Conservation (phyloP, 2,797 vertebrate species). For the Gymnothorax javanicus region DNA sequence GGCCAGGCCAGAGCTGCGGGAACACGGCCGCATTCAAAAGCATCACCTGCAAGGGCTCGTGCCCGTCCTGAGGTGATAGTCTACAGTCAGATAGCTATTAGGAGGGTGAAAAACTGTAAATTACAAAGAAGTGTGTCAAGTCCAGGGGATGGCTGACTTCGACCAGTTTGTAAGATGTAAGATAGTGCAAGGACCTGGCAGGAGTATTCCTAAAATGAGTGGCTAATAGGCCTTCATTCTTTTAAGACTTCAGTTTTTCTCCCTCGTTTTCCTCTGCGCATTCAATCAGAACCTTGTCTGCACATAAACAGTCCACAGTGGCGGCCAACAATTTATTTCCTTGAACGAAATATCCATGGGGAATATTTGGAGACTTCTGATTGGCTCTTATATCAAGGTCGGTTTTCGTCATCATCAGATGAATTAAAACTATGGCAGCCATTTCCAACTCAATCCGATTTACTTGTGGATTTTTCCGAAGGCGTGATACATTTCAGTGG, state of each 20-base stretch:
- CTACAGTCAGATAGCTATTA: slow-evolving; percentile 21
- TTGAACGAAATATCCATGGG: no score
- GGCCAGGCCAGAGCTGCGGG: slow-evolving; percentile 37
- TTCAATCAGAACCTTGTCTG: slow-evolving; percentile 73
- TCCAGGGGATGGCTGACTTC: neutral
- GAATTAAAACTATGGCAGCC: no score
- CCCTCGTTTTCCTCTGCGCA: slow-evolving; percentile 48
- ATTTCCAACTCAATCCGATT: no score
- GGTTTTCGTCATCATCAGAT: no score
- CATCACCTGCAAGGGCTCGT: slow-evolving; percentile 16
- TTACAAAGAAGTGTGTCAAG: slow-evolving; percentile 27
- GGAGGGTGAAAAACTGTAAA: slow-evolving; percentile 37
- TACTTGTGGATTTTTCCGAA: no score
- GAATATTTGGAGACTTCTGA: no score
- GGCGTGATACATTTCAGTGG: no score
- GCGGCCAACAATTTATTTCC: no score
- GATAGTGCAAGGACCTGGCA: slow-evolving; percentile 60
- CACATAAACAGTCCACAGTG: no score
- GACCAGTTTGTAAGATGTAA: slow-evolving; percentile 41
- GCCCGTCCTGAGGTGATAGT: slow-evolving; percentile 37
- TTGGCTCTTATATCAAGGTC: no score
- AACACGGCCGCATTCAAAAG: slow-evolving; percentile 38
- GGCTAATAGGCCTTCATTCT: slow-evolving; percentile 46
- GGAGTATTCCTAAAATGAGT: slow-evolving; percentile 63
- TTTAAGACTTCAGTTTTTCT: slow-evolving; percentile 59